Evolutionary conservation across 2,113 vertebrate species (phyloP).

Genomic region (Grammomys dolichurus): DNA sequence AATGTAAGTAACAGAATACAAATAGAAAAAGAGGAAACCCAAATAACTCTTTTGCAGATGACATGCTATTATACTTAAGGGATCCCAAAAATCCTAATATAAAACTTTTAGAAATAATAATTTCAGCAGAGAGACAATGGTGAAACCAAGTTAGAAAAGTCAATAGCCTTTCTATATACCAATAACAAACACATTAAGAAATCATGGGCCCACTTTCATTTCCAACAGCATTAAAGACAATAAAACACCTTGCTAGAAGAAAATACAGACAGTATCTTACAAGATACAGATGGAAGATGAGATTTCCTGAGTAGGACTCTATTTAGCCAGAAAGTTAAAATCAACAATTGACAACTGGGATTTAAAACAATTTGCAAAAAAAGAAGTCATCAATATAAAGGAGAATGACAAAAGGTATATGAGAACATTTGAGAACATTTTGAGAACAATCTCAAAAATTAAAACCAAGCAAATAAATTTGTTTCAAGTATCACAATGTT

Average conservation of each 20-base stretch:
- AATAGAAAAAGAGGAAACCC: not conserved
- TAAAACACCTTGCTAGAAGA: not conserved
- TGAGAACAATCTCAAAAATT: not conserved
- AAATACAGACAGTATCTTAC: not conserved
- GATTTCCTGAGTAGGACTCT: not conserved
- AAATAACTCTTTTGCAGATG: not conserved
- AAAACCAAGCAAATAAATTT: not conserved
- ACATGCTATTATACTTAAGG: not conserved
- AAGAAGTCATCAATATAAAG: not conserved
- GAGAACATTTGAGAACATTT: not conserved
- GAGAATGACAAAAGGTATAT: not conserved
- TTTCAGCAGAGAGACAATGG: not conserved
- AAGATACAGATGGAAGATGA: not conserved
- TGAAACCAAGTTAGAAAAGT: not conserved
- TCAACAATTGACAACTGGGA: not conserved
- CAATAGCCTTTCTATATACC: not conserved
- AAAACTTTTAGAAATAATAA: not conserved
- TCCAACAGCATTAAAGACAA: not conserved
- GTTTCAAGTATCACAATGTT: slow-evolving; percentile 96
- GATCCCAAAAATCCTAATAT: not conserved
- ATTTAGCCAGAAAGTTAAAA: not conserved
- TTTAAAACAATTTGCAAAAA: not conserved
- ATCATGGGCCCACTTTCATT: not conserved
- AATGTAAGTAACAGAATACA: not conserved
- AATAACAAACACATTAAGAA: not conserved